phyloP scores from a whole-genome alignment of 2,888 invertebrate genomes.

The Sabatieria punctata region DNA sequence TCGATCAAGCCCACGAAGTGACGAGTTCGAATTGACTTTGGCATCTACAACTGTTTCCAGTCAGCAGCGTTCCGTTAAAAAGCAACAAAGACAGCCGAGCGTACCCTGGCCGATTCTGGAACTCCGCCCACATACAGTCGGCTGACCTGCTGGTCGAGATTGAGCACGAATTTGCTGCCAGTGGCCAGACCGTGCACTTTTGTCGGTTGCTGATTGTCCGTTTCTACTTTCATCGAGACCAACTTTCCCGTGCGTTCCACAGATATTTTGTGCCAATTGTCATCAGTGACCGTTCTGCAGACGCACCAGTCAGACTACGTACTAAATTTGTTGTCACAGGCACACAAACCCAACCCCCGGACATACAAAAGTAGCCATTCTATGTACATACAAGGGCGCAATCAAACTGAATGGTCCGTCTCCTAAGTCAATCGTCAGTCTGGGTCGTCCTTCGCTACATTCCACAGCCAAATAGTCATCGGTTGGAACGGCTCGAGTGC shows the following conservation, averaged over 20 bases:
- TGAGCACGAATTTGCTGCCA: constrained; percentile 64
- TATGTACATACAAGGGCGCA: no score
- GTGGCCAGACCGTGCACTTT: constrained; percentile 37
- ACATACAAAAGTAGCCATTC: no score
- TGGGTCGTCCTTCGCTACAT: constrained; percentile 55
- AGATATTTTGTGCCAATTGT: constrained; percentile 74
- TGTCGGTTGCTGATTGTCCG: constrained; percentile 42
- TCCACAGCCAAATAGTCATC: constrained; percentile 79
- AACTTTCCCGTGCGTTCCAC: constrained; percentile 73
- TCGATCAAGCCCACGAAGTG: constrained; percentile 79
- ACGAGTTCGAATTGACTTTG: constrained; percentile 40
- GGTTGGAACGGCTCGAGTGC: constrained; percentile 18
- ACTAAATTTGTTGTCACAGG: no score
- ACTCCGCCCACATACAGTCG: constrained; percentile 78
- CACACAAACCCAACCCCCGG: no score
- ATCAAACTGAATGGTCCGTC: constrained; percentile 35
- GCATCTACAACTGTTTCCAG: constrained; percentile 19
- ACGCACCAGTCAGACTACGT: not conserved
- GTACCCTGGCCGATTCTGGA: constrained; percentile 42
- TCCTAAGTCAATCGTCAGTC: constrained; percentile 70
- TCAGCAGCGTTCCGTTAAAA: not conserved
- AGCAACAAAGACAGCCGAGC: constrained; percentile 1
- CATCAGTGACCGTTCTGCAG: constrained; percentile 43
- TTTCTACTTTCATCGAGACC: constrained; percentile 60
- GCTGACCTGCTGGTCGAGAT: constrained; percentile 65